Evolutionary conservation across 1,140 invertebrate genomes (phyloP).

Genomic region (Scylla paramamosain): DNA sequence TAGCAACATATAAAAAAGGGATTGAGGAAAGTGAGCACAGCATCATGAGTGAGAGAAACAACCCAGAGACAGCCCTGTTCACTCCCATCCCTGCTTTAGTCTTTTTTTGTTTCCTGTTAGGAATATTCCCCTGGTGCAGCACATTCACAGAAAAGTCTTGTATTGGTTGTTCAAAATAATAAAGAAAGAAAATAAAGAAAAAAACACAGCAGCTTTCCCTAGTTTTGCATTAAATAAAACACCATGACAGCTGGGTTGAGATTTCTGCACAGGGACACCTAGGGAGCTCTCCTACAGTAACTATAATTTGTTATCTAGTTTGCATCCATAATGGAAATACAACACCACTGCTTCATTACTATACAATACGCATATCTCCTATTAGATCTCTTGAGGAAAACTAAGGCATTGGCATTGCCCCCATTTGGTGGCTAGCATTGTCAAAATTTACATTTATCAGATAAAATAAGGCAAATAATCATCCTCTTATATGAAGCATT

Average conservation of each 20-base stretch:
- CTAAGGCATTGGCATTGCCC: slow-evolving; percentile 10
- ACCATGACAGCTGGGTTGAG: not conserved
- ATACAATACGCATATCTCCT: slow-evolving; percentile 1
- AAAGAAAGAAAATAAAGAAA: not conserved
- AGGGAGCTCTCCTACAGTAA: not conserved
- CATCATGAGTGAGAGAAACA: slow-evolving; percentile 36
- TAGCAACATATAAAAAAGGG: slow-evolving; percentile 24
- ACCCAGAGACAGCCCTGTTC: not conserved
- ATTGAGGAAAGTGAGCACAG: slow-evolving; percentile 46
- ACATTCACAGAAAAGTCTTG: not conserved
- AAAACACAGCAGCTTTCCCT: not conserved
- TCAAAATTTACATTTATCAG: slow-evolving; percentile 35
- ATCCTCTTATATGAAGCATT: not conserved
- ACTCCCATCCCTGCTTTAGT: not conserved
- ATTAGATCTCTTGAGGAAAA: slow-evolving; percentile 24
- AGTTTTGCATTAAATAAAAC: not conserved
- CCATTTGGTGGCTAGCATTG: slow-evolving; percentile 29
- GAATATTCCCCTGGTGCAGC: not conserved
- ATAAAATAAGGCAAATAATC: slow-evolving; percentile 24
- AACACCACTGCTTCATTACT: not conserved
- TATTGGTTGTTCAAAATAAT: not conserved
- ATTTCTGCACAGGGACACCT: slow-evolving; percentile 10
- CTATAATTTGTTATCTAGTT: slow-evolving; percentile 24
- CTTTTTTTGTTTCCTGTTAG: not conserved
- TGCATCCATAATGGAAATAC: slow-evolving; percentile 3